Percentiles rank a stretch among this genome's conserved stretches.
Conservation (phyloP, 2,113 vertebrate genomes). For the Pygoscelis adeliae region DNA sequence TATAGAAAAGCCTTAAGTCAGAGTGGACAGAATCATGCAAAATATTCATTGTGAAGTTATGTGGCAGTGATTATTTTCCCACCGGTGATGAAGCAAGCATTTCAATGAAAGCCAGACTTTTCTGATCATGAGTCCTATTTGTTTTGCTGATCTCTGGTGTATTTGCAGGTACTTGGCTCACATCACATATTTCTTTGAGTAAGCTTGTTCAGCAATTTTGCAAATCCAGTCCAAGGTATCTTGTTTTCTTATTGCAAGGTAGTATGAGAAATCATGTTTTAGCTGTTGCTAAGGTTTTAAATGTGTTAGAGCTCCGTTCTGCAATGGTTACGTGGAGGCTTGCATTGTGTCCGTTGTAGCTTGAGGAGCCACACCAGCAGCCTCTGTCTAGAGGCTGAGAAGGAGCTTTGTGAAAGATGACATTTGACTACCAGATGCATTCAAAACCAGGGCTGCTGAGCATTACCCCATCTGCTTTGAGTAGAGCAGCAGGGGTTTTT, state of each 20-base stretch:
- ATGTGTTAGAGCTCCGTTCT: background rate
- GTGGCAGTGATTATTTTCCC: background rate
- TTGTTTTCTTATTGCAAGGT: background rate
- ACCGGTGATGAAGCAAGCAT: background rate
- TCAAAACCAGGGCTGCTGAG: background rate
- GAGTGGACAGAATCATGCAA: background rate
- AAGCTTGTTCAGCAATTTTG: background rate
- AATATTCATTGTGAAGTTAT: background rate
- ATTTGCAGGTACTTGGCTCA: background rate
- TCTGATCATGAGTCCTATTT: background rate
- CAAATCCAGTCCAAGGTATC: background rate
- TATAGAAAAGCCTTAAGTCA: background rate
- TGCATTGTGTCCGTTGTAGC: background rate
- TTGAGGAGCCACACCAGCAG: background rate
- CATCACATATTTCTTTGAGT: background rate
- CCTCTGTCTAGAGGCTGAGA: background rate
- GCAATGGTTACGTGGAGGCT: rapidly evolving
- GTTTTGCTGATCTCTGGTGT: background rate
- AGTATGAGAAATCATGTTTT: background rate
- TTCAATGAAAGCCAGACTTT: background rate
- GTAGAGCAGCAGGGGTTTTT: background rate
- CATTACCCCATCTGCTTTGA: conserved; percentile 15
- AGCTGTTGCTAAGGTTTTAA: background rate
- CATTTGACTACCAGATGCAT: conserved; percentile 22
- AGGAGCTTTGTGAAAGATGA: conserved; percentile 12